phyloP scores from a whole-genome alignment of 2,797 vertebrate genomes.

The Dromococcyx pavoninus region DNA sequence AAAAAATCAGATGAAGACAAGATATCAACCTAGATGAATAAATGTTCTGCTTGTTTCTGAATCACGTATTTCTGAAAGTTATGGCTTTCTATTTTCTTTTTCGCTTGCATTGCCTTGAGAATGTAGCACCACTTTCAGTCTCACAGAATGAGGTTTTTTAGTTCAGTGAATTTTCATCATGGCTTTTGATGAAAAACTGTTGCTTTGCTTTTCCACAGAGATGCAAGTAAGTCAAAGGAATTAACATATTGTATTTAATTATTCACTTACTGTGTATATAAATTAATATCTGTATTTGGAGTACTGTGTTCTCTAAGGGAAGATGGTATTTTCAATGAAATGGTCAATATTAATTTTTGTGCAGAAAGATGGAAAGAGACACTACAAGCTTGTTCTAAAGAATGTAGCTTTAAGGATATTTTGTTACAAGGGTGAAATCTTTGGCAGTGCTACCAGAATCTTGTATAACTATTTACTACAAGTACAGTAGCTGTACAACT shows the following conservation, averaged over 20 bases:
- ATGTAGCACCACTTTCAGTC: background rate
- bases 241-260: background rate
- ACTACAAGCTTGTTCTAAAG: background rate
- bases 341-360: background rate
- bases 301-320: background rate
- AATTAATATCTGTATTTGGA: background rate
- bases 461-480: slow-evolving; percentile 71
- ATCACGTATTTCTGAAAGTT: background rate
- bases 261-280: background rate
- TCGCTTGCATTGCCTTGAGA: background rate
- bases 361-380: background rate
- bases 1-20: background rate
- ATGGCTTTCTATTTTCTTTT: background rate
- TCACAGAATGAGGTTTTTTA: background rate
- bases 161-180: background rate
- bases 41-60: background rate
- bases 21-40: background rate
- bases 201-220: background rate
- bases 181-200: background rate
- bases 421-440: background rate
- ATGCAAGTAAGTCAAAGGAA: background rate
- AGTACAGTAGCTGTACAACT: slow-evolving; percentile 55
- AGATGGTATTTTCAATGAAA: background rate
- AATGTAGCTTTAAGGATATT: slow-evolving; percentile 6
- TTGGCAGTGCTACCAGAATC: slow-evolving; percentile 39